Base-by-base conservation (phyloP, 2,797 vertebrate genomes). In the Neosilurus mollespiculum region DNA sequence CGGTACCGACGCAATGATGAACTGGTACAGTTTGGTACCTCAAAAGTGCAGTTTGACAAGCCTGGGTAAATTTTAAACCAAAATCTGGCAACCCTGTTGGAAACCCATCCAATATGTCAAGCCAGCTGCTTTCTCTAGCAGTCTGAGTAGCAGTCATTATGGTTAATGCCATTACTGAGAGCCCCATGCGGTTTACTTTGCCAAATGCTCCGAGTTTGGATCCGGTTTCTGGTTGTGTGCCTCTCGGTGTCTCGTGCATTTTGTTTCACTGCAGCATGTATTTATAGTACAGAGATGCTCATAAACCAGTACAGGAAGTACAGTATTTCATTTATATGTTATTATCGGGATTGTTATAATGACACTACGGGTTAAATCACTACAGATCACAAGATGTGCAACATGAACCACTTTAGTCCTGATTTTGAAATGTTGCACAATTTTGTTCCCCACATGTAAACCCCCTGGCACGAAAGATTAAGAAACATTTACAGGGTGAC, bases 71-170 rank as follows among this genome's bases (percentile, higher is more conserved):
- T 77, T 77, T 61, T 15, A 61, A 43, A 37, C 56, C 30, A 11
- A 26, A 61, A 72, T 64, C 80, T 81, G 80, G 67, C 67, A 81
- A 72, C 69, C n/a, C 56, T 64, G 56, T 37, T 49, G 15, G 43
- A 34, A 62, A 62, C 69, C n/a, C 9, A 2, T 49, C 56, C 67
- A 81, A 81, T 72, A 72, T 81, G 80, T 67, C 80, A 49, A 73
- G 62, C 58, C 80, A 49, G 56, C 80, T 56, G 80, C 69, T 73
- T 81, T 81, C 80, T 72, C 66, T 51, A 70, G 66, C 65, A 58
- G 78, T 65, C 20, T 51, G 77, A 79, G 78, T 34, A 80, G 49
- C 78, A 58, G 34, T 81, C 80, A 51, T 81, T 72, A 81, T 15
- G 69, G 54, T 53, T 81, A 81, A 81, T 62, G 64, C 70, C 59